Evolutionary conservation across 2,113 vertebrate species (phyloP), one percentile per base, ranked within the genome.

Genomic region (Equus quagga): DNA sequence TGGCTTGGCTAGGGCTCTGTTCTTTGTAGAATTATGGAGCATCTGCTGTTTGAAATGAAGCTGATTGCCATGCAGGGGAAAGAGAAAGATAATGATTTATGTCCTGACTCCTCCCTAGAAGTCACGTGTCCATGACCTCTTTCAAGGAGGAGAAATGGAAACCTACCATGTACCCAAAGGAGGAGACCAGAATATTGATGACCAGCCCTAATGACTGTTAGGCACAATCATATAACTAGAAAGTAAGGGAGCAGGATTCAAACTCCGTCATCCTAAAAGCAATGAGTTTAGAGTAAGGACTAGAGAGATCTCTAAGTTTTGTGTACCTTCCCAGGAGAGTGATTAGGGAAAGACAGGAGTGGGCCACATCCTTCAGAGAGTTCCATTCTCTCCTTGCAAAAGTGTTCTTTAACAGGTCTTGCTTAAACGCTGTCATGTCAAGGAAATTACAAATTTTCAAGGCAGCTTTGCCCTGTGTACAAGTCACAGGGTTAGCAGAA

Each of bases 371-470:
- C 84, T 75, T 90, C 76, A 49, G 17, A 85, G 62, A 69, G 28
- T 56, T 81, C 15, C 23, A 56, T 56, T n/a, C 58, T 81, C 70
- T 87, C 56, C 49, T 80, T 79, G 21, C 8, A 96, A 41, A 91
- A 72, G 60, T 58, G 64, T 64, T 86, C n/a, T 60, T 88, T 65
- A 85, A 62, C 6, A 89, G 19, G n/a, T 81, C 60, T 95, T 89
- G 28, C 11, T 85, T 54, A 89, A 87, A 83, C 73, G 23, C 8
- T 44, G 28, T 72, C 65, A 91, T 17, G 9, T 9, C 83, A 26
- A 19, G 41, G 73, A 95, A 78, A 82, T 72, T 54, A 78, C 14
- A 78, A 65, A 46, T 10, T 91, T 89, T 89, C 70, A 91, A 93
- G 64, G 83, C 62, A 95, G 79, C 31, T 60, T 56, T 95, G 36